Conservation (phyloP, 2,888 invertebrate species). For the Apantesis nais region DNA sequence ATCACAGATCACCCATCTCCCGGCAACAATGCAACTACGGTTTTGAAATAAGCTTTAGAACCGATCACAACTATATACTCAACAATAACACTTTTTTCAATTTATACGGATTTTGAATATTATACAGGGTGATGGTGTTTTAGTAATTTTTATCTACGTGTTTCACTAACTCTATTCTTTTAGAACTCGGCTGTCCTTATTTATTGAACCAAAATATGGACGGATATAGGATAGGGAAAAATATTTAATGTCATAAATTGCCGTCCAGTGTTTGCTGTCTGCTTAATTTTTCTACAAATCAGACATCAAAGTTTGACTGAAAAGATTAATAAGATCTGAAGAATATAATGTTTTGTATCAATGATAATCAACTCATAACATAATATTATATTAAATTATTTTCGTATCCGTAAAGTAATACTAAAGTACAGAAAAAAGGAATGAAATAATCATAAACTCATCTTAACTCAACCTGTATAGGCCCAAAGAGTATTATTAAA, state of each 20-base stretch:
- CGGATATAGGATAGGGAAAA: not conserved
- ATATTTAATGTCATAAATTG: not conserved
- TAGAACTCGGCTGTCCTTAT: not conserved
- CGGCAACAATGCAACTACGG: slow-evolving; percentile 67
- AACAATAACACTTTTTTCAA: slow-evolving; percentile 60
- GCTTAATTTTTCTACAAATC: not conserved
- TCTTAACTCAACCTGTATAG: slow-evolving; percentile 4
- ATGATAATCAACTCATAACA: not conserved
- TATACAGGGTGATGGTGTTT: not conserved
- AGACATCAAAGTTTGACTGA: not conserved
- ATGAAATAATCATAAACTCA: not conserved
- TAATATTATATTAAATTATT: too few species aligned
- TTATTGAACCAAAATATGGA: not conserved
- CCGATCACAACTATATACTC: slow-evolving; percentile 63
- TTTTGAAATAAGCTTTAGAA: slow-evolving; percentile 67
- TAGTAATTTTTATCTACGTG: not conserved
- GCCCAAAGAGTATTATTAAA: slow-evolving; percentile 33
- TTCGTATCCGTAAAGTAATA: not conserved
- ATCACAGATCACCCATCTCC: slow-evolving; percentile 75
- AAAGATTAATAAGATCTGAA: not conserved
- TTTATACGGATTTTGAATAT: not conserved
- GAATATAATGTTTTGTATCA: not conserved
- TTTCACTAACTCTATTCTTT: not conserved
- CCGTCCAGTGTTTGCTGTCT: not conserved
- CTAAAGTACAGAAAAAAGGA: not conserved